phyloP scores from a whole-genome alignment of 2,888 invertebrate genomes.

The Cryptus viduatorius region DNA sequence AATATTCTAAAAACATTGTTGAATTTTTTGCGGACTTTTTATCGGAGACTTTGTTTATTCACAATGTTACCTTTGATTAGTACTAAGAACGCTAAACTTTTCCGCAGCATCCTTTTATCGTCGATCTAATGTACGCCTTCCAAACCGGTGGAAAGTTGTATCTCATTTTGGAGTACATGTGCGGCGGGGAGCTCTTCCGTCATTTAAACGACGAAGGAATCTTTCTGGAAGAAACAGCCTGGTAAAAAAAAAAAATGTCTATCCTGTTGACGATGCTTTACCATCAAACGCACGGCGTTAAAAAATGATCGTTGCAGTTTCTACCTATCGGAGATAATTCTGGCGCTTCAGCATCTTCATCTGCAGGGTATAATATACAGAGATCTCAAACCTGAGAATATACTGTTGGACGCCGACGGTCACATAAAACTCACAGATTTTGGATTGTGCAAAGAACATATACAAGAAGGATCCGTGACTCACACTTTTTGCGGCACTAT shows the following conservation, averaged over 20 bases:
- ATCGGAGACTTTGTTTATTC: not conserved
- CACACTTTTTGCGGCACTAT: constrained; percentile 99
- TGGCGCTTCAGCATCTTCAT: constrained; percentile 91
- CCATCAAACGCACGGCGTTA: not conserved
- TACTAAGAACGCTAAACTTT: constrained; percentile 59
- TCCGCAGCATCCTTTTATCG: constrained; percentile 90
- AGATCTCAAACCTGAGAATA: constrained; percentile 99
- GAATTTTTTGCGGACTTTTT: too few species aligned
- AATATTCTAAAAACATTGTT: too few species aligned
- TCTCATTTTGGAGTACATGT: constrained; percentile 90
- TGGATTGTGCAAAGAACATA: constrained; percentile 83
- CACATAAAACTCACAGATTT: constrained; percentile 88
- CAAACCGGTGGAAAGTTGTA: constrained; percentile 92
- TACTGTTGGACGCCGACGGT: constrained; percentile 96
- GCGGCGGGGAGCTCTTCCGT: constrained; percentile 91
- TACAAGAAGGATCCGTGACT: constrained; percentile 94
- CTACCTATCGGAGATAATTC: constrained; percentile 90
- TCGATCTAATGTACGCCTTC: constrained; percentile 91
- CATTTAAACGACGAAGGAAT: constrained; percentile 91
- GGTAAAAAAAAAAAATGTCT: constrained; percentile 82
- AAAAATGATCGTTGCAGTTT: constrained; percentile 82
- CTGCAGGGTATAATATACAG: constrained; percentile 90
- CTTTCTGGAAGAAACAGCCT: constrained; percentile 91
- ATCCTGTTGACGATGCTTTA: too few species aligned
- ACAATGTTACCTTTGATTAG: not conserved